Evolutionary conservation across 2,797 vertebrate species (phyloP).

Genomic region (Glossophaga mutica): DNA sequence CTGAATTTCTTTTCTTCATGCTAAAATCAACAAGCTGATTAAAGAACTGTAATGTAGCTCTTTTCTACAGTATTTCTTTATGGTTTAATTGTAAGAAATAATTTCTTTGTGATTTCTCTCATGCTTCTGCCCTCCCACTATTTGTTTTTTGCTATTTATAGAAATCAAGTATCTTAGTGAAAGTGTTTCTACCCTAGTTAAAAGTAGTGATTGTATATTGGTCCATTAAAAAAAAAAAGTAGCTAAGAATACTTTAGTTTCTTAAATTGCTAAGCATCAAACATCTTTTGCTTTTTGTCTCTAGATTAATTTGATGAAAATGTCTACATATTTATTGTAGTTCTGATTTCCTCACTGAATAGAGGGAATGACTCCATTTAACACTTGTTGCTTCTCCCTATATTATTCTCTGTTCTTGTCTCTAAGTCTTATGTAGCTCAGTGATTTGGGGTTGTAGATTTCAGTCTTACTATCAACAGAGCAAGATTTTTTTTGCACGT

Average conservation of each 20-base stretch:
- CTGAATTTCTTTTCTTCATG: background rate
- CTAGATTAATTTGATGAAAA: background rate
- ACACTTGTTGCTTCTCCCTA: constrained; percentile 15
- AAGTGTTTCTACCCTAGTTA: background rate
- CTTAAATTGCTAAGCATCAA: background rate
- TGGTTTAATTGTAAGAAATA: constrained; percentile 46
- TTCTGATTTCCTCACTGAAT: background rate
- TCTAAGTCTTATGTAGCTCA: constrained; percentile 36
- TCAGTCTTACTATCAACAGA: background rate
- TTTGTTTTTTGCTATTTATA: background rate
- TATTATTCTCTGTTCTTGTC: constrained; percentile 48
- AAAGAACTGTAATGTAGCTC: background rate
- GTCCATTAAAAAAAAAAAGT: background rate
- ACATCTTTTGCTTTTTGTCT: constrained; percentile 14
- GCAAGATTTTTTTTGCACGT: constrained; percentile 12
- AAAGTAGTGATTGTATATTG: background rate
- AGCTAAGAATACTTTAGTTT: background rate
- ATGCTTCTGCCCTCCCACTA: background rate
- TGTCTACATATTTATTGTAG: background rate
- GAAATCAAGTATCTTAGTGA: constrained; percentile 16
- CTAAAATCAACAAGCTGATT: background rate
- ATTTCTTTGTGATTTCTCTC: background rate
- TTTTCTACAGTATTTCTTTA: constrained; percentile 1
- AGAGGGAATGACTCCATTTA: background rate
- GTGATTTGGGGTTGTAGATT: constrained; percentile 33